A percentile compares a stretch with the other conserved stretches of the same genome.
These are phyloP conservation scores for Amphipoea oculea DNA, from an alignment of 2,888 invertebrate genomes.

Conservation along the genomic window DNA sequence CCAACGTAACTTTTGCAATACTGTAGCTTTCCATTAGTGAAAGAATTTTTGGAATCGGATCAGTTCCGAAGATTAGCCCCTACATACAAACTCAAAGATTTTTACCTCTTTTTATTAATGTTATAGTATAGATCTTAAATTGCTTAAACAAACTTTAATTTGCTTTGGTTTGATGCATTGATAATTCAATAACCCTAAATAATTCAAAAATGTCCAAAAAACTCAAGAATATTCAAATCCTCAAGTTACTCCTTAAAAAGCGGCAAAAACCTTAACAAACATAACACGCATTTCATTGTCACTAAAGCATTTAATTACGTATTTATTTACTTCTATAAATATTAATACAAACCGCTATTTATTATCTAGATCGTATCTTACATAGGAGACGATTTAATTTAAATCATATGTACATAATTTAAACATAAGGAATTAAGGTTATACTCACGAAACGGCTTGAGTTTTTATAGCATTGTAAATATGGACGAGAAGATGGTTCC, in stretches of 20 bases:
- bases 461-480: slow-evolving; percentile 37
- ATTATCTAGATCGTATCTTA: slow-evolving; percentile 54
- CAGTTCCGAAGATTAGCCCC: background rate
- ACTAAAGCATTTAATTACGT: slow-evolving; percentile 39
- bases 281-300: slow-evolving; percentile 17
- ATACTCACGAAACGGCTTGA: slow-evolving; percentile 12
- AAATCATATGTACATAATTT: slow-evolving; percentile 59
- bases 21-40: background rate
- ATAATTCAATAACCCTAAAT: background rate
- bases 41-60: background rate
- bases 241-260: background rate
- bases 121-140: background rate
- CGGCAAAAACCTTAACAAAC: background rate
- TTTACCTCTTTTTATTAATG: background rate
- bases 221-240: background rate
- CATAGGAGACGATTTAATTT: slow-evolving; percentile 50
- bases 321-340: slow-evolving; percentile 60
- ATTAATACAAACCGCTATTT: slow-evolving; percentile 50
- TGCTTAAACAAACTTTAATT: background rate
- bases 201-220: background rate
- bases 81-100: background rate
- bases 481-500: slow-evolving; percentile 5
- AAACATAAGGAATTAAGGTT: slow-evolving; percentile 42
- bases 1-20: no score
- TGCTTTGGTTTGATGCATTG: background rate